Conservation (phyloP, 37 sponge, comb jelly and placozoan species). For the Eunapius fragilis region DNA sequence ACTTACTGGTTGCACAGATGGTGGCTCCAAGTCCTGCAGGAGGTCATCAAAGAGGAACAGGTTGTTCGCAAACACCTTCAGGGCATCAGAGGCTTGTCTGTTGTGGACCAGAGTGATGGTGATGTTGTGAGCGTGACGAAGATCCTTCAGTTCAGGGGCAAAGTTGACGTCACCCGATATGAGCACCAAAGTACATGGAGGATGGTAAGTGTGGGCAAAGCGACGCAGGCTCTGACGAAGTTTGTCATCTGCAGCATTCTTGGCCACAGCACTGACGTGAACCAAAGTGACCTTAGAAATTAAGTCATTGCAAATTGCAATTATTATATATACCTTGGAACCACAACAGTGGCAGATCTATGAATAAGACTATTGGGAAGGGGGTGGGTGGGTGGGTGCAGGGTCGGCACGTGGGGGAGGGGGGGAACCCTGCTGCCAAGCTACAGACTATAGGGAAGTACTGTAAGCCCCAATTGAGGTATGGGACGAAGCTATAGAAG, state of each 20-base stretch:
- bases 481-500: no score
- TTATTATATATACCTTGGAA: background rate
- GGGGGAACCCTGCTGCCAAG: no score
- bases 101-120: slow-evolving; percentile 82
- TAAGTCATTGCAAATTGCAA: background rate
- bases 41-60: slow-evolving; percentile 68
- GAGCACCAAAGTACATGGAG: slow-evolving; percentile 89
- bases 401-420: no score
- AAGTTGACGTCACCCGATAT: slow-evolving; percentile 91
- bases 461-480: no score
- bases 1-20: slow-evolving; percentile 7
- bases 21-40: slow-evolving; percentile 46
- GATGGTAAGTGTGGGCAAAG: slow-evolving; percentile 81
- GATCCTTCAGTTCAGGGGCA: slow-evolving; percentile 74
- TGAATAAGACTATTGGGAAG: no score
- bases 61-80: slow-evolving; percentile 70
- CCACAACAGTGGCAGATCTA: no score
- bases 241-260: slow-evolving; percentile 96
- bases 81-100: slow-evolving; percentile 53
- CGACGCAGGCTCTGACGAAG: slow-evolving; percentile 71
- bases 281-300: slow-evolving; percentile 77
- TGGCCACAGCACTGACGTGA: slow-evolving; percentile 84
- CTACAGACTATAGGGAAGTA: no score
- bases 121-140: slow-evolving; percentile 78
- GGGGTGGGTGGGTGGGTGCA: no score